Conservation (phyloP, 1,140 invertebrate genomes). For the Panonychus citri region DNA sequence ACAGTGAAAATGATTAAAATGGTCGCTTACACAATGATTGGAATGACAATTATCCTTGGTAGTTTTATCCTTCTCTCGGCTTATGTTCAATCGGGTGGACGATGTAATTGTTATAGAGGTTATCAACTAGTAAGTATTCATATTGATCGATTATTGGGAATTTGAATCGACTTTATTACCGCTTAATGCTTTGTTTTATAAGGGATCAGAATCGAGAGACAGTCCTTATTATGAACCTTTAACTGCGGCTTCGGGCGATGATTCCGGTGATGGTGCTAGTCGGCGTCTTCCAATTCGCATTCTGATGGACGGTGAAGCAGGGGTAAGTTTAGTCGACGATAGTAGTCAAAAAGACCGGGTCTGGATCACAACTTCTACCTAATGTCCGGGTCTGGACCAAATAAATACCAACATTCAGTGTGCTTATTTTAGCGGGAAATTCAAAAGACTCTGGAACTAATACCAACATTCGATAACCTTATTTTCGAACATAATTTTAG, state of each 20-base stretch:
- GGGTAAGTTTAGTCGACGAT: too few relatives aligned
- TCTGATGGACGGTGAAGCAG: slow-evolving; percentile 15
- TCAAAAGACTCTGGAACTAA: not conserved
- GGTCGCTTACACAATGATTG: slow-evolving; percentile 5
- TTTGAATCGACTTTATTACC: slow-evolving; percentile 10
- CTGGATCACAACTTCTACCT: not conserved
- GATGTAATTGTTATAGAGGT: not conserved
- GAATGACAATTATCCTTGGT: slow-evolving; percentile 4
- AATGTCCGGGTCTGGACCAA: too few relatives aligned
- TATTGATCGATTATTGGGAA: too few relatives aligned
- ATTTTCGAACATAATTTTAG: not conserved
- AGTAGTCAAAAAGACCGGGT: not conserved
- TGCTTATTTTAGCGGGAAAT: too few relatives aligned
- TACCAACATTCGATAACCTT: not conserved
- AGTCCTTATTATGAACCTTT: slow-evolving; percentile 9
- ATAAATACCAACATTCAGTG: too few relatives aligned
- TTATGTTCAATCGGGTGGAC: slow-evolving; percentile 3
- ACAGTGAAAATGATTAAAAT: slow-evolving; percentile 3
- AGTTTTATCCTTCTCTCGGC: slow-evolving; percentile 4
- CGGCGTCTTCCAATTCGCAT: not conserved
- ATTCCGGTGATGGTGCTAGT: not conserved
- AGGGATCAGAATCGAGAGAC: slow-evolving; percentile 1
- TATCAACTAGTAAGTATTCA: not conserved
- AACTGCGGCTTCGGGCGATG: not conserved
- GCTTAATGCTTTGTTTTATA: slow-evolving; percentile 30